Conservation (phyloP, 1,140 invertebrate genomes). For the Aphaenogaster rudis region DNA sequence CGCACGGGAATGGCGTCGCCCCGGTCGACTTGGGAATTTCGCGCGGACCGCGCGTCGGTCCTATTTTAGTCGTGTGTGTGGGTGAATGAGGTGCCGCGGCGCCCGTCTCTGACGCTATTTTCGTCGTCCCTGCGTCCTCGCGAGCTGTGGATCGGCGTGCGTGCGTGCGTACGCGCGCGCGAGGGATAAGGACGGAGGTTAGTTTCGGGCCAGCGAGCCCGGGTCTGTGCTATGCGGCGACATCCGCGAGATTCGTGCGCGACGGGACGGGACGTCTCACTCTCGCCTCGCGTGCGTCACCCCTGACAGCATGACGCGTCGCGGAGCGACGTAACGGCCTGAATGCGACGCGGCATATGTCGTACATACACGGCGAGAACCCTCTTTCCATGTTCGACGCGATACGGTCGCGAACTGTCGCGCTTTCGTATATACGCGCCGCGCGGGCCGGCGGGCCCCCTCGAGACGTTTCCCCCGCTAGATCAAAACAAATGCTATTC, state of each 20-base stretch:
- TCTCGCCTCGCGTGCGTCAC: neutral
- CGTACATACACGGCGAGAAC: neutral
- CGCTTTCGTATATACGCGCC: neutral
- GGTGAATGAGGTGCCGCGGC: slow-evolving; percentile 81
- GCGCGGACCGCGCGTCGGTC: slow-evolving; percentile 66
- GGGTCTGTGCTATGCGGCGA: neutral
- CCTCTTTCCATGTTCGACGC: neutral
- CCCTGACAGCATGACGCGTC: neutral
- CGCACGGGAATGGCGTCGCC: slow-evolving; percentile 72
- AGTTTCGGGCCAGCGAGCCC: slow-evolving; percentile 69
- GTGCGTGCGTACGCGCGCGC: slow-evolving; percentile 19
- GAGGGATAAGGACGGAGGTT: slow-evolving; percentile 68
- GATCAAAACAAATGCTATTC: slow-evolving; percentile 11
- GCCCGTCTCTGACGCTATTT: slow-evolving; percentile 76
- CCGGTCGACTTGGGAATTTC: slow-evolving; percentile 74
- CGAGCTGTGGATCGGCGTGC: slow-evolving; percentile 42
- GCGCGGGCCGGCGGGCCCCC: no score
- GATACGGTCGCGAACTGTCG: neutral
- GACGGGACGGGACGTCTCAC: neutral
- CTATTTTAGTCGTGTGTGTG: slow-evolving; percentile 82
- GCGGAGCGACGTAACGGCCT: neutral
- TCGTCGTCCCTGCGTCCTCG: slow-evolving; percentile 65
- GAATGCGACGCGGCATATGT: neutral
- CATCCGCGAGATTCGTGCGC: no score
- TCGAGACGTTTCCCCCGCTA: neutral